Evolutionary conservation across 2,113 vertebrate genomes (phyloP).

Genomic region (Eurystomus gularis): DNA sequence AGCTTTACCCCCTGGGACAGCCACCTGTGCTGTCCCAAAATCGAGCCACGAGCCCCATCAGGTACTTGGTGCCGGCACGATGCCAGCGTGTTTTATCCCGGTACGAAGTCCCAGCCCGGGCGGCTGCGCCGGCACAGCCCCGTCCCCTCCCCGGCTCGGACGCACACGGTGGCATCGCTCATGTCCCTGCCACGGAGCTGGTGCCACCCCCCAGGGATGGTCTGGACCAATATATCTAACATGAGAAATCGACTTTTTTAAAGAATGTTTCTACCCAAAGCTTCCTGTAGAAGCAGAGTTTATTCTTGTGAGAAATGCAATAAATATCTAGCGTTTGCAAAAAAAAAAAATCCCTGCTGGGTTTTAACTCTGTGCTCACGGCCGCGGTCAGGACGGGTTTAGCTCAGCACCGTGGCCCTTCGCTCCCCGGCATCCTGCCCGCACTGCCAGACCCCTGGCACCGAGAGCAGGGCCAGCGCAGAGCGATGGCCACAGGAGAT

Average conservation of each 20-base stretch:
- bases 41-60: not conserved
- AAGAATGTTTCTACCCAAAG: slow-evolving; percentile 39
- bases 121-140: slow-evolving; percentile 54
- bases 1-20: slow-evolving; percentile 10
- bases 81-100: not conserved
- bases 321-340: slow-evolving; percentile 52
- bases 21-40: not conserved
- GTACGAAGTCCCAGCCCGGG: slow-evolving; percentile 3
- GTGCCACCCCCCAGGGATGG: not conserved
- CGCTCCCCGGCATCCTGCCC: not conserved
- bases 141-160: not conserved
- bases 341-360: not conserved
- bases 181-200: not conserved
- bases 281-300: slow-evolving; percentile 43
- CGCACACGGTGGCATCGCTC: not conserved
- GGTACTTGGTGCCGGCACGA: not conserved
- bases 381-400: not conserved
- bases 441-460: not conserved
- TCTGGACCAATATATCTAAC: slow-evolving; percentile 38
- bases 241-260: not conserved
- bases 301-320: slow-evolving; percentile 62
- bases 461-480: accelerated
- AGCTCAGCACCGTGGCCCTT: not conserved
- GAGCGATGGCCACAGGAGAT: accelerated
- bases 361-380: accelerated